Evolutionary conservation across 2,888 invertebrate genomes (phyloP).

Genomic region (Pristionchus japonicus): DNA sequence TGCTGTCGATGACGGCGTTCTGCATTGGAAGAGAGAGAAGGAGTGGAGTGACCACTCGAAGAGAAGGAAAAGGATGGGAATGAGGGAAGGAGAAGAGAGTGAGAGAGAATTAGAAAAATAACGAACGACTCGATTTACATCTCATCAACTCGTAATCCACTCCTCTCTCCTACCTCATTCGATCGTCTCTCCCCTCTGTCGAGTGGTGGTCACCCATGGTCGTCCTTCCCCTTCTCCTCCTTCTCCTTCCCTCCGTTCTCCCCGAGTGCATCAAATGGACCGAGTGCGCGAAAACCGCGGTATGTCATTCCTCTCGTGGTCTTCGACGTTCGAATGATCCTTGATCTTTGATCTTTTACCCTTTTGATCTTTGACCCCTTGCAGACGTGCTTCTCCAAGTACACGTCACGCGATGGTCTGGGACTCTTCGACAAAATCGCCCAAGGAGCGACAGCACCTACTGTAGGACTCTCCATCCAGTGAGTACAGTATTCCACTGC

Average conservation of each 20-base stretch:
- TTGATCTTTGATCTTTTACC: background rate
- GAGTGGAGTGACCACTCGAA: conserved; percentile 7
- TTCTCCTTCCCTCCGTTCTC: background rate
- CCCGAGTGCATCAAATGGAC: background rate
- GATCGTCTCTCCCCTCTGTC: background rate
- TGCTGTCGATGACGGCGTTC: background rate
- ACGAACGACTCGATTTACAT: background rate
- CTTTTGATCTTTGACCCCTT: background rate
- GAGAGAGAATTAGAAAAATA: background rate
- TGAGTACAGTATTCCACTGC: conserved; percentile 28
- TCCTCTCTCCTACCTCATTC: background rate
- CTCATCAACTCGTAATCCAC: background rate
- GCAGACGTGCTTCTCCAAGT: conserved; percentile 27
- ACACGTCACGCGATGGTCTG: background rate
- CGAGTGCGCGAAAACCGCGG: background rate
- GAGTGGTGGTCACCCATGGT: conserved; percentile 26
- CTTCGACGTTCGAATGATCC: background rate
- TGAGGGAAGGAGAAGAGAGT: background rate
- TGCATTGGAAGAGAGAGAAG: background rate
- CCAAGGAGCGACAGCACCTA: background rate
- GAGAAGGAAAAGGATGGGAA: background rate
- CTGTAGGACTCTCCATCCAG: background rate
- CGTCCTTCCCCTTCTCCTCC: background rate
- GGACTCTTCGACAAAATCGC: background rate
- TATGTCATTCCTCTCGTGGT: background rate